Percentiles rank a stretch among this genome's conserved stretches.
Conservation (phyloP, 2,113 vertebrate species). For the Aix galericulata region DNA sequence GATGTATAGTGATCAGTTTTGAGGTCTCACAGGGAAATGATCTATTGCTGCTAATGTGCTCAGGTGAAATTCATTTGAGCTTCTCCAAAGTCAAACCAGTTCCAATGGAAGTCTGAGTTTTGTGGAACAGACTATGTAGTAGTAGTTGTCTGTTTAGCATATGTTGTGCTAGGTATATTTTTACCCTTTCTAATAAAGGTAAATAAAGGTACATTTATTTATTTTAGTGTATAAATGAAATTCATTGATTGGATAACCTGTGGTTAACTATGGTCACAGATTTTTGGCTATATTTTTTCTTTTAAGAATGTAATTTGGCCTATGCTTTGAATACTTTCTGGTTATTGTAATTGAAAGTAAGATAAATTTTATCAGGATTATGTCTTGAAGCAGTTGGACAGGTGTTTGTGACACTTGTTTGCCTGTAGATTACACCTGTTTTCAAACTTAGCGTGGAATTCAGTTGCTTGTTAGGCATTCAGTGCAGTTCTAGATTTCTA, state of each 20-base stretch:
- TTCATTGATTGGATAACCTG: neutral
- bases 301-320: neutral
- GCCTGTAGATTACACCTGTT: neutral
- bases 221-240: neutral
- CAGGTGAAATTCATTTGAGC: neutral
- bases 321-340: neutral
- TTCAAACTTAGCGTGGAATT: neutral
- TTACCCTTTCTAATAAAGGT: neutral
- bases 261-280: neutral
- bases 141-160: neutral
- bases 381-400: neutral
- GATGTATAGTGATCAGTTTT: neutral
- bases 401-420: neutral
- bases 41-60: neutral
- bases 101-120: neutral
- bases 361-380: neutral
- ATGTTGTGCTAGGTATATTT: neutral
- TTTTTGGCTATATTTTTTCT: neutral
- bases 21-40: neutral
- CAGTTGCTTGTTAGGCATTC: neutral
- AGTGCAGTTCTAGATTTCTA: neutral
- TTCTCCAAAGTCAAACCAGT: neutral
- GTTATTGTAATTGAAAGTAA: neutral
- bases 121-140: neutral
- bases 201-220: neutral